Percentiles rank a stretch among this genome's conserved stretches.
phyloP scores from a whole-genome alignment of 1,140 invertebrate species.

The Harlomillsia oculata region DNA sequence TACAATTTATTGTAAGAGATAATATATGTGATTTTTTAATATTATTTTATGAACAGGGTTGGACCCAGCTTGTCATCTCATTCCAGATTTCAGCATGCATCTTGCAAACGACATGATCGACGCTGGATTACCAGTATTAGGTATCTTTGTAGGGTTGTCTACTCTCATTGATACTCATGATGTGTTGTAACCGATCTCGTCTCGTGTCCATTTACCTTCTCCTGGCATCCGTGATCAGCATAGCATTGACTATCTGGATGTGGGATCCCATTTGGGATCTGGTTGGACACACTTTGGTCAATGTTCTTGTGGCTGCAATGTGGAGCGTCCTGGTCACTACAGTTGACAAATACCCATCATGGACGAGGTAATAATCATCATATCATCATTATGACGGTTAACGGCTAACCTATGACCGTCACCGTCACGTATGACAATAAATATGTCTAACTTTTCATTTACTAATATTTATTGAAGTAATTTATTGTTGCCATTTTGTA shows the following conservation, averaged over 20 bases:
- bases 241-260: conserved; percentile 21
- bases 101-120: conserved; percentile 30
- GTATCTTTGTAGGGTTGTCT: conserved; percentile 32
- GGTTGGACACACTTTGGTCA: conserved; percentile 29
- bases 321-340: conserved; percentile 30
- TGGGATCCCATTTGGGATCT: conserved; percentile 22
- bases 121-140: conserved; percentile 31
- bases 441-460: neutral
- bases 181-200: conserved; percentile 13
- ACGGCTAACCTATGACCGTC: too few species aligned
- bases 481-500: neutral
- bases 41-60: conserved; percentile 14
- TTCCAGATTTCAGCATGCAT: conserved; percentile 35
- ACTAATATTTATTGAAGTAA: conserved; percentile 1
- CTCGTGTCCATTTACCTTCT: conserved; percentile 22
- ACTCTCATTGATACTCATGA: conserved; percentile 15
- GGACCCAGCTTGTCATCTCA: conserved; percentile 32
- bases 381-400: neutral
- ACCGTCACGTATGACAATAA: too few species aligned
- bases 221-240: conserved; percentile 25
- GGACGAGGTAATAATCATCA: conserved; percentile 20
- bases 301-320: conserved; percentile 23
- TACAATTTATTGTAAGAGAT: neutral
- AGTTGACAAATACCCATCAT: conserved; percentile 31
- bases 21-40: neutral